Evolutionary conservation across 1,140 invertebrate genomes (phyloP), one percentile per base, ranked within the genome.

Genomic region (Hetaerina americana): DNA sequence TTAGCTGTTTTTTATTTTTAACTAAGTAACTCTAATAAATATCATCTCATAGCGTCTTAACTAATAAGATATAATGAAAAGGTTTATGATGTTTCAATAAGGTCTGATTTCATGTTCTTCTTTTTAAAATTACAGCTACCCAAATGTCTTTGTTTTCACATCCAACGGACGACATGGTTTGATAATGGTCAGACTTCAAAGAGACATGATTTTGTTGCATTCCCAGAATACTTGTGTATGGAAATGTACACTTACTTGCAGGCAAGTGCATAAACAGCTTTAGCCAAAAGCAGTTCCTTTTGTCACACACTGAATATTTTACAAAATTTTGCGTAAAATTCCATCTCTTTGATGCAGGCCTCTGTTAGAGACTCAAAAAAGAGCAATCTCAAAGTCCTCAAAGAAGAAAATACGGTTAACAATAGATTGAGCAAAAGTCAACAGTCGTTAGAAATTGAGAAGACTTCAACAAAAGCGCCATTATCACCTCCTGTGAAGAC

Each of bases 141-240:
- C 27, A 81, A 86, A 73, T 92, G 90, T 78, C 82, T 95, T 70
- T 94, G 93, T 81, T 84, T 97, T 75, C 95, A 97, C 80, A 89
- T 97, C 76, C 88, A 90, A 57, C 85, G 94, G 72, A 94, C 92
- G 26, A 88, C 89, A 66, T 96, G 94, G 93, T 84, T 88, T 74
- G 81, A 86, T 67, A 87, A 88, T 72, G 92, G 90, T 8, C 77
- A 85, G 66, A 85, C 90, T 27, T 87, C 89, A 73, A 97, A 97
- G 82, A 85, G 94, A 66, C 86, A 88, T 75, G 95, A 97, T 80
- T 89, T 88, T 78, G 90, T 97, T 0, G 86, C 87, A 77, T 96
- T 96, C 82, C 90, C 93, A 5, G 92, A 95, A 82, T 84, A 88
- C 73, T 83, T 97, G 1, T 85, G 85, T 77, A 89, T 94, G 85